phyloP scores from a whole-genome alignment of 2,888 invertebrate species.

The Ichneumoninae sp. region DNA sequence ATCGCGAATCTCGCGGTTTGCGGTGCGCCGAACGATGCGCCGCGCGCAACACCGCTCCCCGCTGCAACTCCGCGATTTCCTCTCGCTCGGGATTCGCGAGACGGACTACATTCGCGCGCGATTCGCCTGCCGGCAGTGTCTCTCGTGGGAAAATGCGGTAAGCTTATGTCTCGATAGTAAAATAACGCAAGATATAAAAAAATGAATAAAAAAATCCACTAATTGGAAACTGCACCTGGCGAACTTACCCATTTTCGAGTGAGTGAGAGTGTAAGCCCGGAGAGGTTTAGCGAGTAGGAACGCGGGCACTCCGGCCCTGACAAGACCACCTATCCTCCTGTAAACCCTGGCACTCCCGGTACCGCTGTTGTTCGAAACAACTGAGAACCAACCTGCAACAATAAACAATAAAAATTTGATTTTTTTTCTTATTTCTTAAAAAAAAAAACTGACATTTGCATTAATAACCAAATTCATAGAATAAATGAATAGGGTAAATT shows the following conservation, averaged over 20 bases:
- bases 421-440: neutral
- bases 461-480: too few relatives aligned
- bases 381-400: slow-evolving; percentile 82
- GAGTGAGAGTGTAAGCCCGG: slow-evolving; percentile 81
- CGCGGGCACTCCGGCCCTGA: slow-evolving; percentile 81
- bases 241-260: slow-evolving; percentile 82
- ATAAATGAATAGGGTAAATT: too few relatives aligned
- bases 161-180: neutral
- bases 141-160: slow-evolving; percentile 58
- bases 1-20: slow-evolving; percentile 66
- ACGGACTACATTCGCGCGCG: slow-evolving; percentile 51
- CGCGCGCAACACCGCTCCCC: slow-evolving; percentile 45
- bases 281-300: slow-evolving; percentile 81
- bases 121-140: slow-evolving; percentile 30
- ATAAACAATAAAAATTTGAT: slow-evolving; percentile 20
- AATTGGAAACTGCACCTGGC: neutral
- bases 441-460: neutral
- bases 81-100: slow-evolving; percentile 30
- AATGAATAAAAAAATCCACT: neutral
- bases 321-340: slow-evolving; percentile 81
- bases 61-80: slow-evolving; percentile 35
- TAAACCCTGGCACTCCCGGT: slow-evolving; percentile 82
- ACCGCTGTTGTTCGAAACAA: slow-evolving; percentile 80
- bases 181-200: neutral
- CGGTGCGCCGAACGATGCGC: slow-evolving; percentile 39